Evolutionary conservation across 2,113 vertebrate species (phyloP).

Genomic region (Tychaedon coryphoeus): DNA sequence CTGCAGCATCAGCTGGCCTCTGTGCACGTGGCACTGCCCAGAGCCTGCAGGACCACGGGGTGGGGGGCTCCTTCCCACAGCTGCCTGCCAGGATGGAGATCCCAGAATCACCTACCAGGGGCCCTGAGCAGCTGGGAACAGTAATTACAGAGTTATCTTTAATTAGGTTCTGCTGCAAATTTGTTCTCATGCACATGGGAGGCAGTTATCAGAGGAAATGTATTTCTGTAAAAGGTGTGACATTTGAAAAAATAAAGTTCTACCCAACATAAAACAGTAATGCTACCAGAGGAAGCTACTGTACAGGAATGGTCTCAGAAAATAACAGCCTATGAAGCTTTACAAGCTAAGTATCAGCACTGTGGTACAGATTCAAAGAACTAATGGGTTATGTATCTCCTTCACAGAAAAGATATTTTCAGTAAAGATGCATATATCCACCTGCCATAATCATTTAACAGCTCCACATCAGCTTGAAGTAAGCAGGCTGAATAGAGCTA

Average conservation of each 20-base stretch:
- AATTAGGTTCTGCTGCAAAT: background rate
- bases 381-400: background rate
- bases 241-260: background rate
- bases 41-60: background rate
- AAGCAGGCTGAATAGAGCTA: background rate
- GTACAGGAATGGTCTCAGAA: background rate
- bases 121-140: background rate
- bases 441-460: background rate
- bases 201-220: background rate
- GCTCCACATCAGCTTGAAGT: background rate
- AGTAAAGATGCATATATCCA: background rate
- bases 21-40: fast-evolving
- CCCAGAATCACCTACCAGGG: background rate
- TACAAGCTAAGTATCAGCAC: background rate
- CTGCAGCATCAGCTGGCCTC: fast-evolving
- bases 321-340: background rate
- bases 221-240: background rate
- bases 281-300: background rate
- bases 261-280: background rate
- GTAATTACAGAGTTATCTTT: background rate
- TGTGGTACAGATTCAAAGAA: background rate
- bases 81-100: background rate
- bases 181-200: background rate
- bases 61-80: background rate
- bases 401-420: background rate